Evolutionary conservation across 2,113 vertebrate genomes (phyloP), one percentile per base, ranked within the genome.

Genomic region (Cynocephalus volans): DNA sequence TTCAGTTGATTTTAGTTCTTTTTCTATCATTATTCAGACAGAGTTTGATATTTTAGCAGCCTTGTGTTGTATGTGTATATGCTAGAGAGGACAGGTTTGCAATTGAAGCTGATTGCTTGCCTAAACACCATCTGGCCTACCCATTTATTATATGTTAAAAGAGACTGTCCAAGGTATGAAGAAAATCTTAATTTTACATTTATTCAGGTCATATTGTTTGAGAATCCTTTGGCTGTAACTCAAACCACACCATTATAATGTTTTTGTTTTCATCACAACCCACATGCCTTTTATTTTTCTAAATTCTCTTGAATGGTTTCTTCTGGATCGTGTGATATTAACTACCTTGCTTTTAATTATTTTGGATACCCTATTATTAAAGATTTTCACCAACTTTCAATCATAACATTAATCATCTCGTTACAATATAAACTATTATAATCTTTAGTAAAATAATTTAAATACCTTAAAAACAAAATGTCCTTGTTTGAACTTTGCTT

Each of bases 61-160:
- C 36, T 62, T 72, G 19, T 28, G 72, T 45, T 90, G 6, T 41
- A 26, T 73, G 31, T 77, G 33, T 50, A 41, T 86, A 31, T 95
- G 65, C 92, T 54, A 13, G 2, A 72, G 45, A 89, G 50, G 48
- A 89, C 69, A 92, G 77, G 86, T 96, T 94, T 97, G 85, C 69
- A 94, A 21, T 76, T 0, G 23, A 95, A 91, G 69, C 58, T 88
- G 90, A 90, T 76, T 91, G 67, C 91, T 91, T 97, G 60, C 73
- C 31, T 81, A 96, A 95, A 93, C 14, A 73, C 96, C 96, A 92
- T 96, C 94, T 97, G 97, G 90, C 41, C 80, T 98, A 12, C 56
- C 45, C 62, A 67, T 96, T 90, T 91, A 88, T 94, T 92, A 73
- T 95, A 72, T 96, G 85, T 97, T 88, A 96, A 97, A 82, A 90